A percentile compares a stretch with the other conserved stretches of the same genome.
phyloP scores from a whole-genome alignment of 2,888 invertebrate genomes.

The Fissipunctia ypsillon region DNA sequence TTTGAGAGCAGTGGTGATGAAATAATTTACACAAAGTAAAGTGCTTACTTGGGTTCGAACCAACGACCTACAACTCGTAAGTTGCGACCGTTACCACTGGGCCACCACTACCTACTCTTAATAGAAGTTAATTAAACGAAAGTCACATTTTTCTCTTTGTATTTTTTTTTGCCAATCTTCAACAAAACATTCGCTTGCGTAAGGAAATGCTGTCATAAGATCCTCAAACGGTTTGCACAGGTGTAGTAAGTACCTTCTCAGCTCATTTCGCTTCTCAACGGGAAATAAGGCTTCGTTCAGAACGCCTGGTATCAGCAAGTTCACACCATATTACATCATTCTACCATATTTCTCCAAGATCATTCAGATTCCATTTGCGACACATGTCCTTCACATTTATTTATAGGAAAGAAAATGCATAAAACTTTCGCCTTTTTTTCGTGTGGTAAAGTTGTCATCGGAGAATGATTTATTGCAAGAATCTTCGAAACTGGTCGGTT shows the following conservation, averaged over 20 bases:
- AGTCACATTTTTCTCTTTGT: neutral
- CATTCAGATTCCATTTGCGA: conserved; percentile 57
- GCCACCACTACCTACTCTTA: too few species aligned
- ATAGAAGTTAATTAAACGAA: too few species aligned
- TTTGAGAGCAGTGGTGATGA: too few species aligned
- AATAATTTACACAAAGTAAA: too few species aligned
- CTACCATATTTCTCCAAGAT: conserved; percentile 45
- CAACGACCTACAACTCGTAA: too few species aligned
- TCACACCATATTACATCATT: conserved; percentile 40
- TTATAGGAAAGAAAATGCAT: conserved; percentile 41
- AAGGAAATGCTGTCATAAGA: conserved; percentile 12
- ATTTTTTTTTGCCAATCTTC: neutral
- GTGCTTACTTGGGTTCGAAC: too few species aligned
- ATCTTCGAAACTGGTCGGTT: conserved; percentile 6
- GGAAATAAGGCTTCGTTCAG: conserved; percentile 32
- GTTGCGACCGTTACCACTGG: too few species aligned
- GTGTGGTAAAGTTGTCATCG: conserved; percentile 41
- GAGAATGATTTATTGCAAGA: conserved; percentile 34
- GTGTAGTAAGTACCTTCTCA: conserved; percentile 31
- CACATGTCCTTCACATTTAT: conserved; percentile 53
- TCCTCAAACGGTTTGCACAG: conserved; percentile 22
- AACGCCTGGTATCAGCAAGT: neutral
- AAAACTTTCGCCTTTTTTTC: conserved; percentile 19
- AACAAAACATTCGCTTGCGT: neutral
- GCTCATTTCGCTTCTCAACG: conserved; percentile 26